Base-by-base conservation (phyloP, 1,140 invertebrate species). In the Chelonus insularis region DNA sequence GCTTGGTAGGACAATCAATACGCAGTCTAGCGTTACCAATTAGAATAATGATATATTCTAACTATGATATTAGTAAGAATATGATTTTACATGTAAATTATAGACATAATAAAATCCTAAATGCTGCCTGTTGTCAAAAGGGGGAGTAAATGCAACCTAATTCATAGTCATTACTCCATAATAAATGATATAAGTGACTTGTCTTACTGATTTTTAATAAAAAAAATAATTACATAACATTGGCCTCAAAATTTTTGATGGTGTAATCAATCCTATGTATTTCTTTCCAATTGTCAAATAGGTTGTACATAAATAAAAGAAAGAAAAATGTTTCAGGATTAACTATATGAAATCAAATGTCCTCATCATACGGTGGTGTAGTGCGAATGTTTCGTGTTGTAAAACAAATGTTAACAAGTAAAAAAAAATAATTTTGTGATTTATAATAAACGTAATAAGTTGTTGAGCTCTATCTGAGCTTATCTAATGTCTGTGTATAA, bases 391-490 rank as follows among this genome's bases (percentile, higher is more conserved):
- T 25, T 23, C 23, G 9, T 41, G 29, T 36, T 21, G 54, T 41
- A 57, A 60, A 66, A 67, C 41, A 57, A 67, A 66, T 63, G 43
- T 65, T 41, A 45, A 51, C 37, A 36, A 66, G 47, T 59, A 50
- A 66, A 64, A 72, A 69, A 29, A 18, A 52, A 32, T 36, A 60
- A 60, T 41, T 77, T 73, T 73, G 70, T 76, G 75, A 77, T 73
- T 69, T 64, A n/a, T n/a, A n/a, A 52, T 63, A 72, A 67, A 63
- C 48, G 45, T 39, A 66, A 51, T 8, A 45, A 36, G 23, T 36
- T 29, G 45, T 51, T 51, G 57, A 50, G 62, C 34, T 63, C 66
- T 55, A 43, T 66, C 55, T 45, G 50, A 52, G 60, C 61, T 72
- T 57, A 14, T 39, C 21, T 8, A 32, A 69, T 68, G 66, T 68